These are phyloP conservation scores for Teleogryllus oceanicus DNA, from an alignment of 2,888 invertebrate genomes.

Conservation along the genomic window DNA sequence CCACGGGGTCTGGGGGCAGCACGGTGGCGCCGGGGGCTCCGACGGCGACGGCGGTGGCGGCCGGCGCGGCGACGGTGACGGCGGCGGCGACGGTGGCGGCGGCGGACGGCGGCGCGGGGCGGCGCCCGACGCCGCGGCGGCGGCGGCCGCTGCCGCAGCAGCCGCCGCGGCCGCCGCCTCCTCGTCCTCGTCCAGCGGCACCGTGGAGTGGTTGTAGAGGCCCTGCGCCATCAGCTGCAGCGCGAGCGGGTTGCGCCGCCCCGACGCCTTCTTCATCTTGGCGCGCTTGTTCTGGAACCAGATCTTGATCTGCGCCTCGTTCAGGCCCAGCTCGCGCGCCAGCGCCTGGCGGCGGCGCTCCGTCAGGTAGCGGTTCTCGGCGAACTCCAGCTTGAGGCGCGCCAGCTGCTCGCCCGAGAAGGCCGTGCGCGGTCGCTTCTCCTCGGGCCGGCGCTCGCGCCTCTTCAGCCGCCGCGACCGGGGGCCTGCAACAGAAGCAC, in stretches of 20 bases:
- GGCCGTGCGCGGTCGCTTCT: slow-evolving; percentile 92
- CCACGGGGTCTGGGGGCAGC: not conserved
- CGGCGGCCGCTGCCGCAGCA: slow-evolving; percentile 12
- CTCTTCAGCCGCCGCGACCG: slow-evolving; percentile 56
- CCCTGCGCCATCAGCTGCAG: slow-evolving; percentile 92
- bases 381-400: slow-evolving; percentile 88
- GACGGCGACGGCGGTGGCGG: not conserved
- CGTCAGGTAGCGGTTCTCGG: slow-evolving; percentile 88
- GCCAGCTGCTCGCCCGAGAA: slow-evolving; percentile 92
- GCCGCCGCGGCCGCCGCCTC: slow-evolving; percentile 52
- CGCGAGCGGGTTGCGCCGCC: slow-evolving; percentile 80
- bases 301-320: slow-evolving; percentile 96
- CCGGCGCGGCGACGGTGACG: not conserved
- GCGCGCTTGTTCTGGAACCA: slow-evolving; percentile 98
- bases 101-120: slow-evolving; percentile 66
- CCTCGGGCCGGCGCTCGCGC: slow-evolving; percentile 57
- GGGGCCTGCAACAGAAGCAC: slow-evolving; percentile 52
- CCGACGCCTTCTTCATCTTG: slow-evolving; percentile 89
- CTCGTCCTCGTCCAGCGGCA: slow-evolving; percentile 72
- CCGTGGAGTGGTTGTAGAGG: slow-evolving; percentile 83
- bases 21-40: not conserved
- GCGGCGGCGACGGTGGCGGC: slow-evolving; percentile 67
- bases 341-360: slow-evolving; percentile 86
- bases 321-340: slow-evolving; percentile 85
- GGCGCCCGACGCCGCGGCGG: not conserved